Conservation (phyloP, 1,140 invertebrate genomes). For the Acromyrmex heyeri region DNA sequence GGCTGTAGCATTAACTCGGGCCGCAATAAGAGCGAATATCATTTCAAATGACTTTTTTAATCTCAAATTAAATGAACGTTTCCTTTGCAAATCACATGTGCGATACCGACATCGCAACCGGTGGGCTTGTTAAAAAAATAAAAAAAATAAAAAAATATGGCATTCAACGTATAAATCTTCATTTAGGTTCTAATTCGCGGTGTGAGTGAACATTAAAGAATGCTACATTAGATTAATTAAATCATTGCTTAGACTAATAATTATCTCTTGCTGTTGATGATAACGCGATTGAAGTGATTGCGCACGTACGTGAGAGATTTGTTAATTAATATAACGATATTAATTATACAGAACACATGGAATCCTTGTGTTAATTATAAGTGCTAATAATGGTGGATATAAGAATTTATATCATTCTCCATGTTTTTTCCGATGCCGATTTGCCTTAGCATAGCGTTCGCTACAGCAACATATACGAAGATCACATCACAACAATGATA, state of each 20-base stretch:
- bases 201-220: background rate
- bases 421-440: too few species aligned
- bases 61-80: background rate
- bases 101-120: background rate
- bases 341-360: background rate
- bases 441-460: background rate
- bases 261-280: background rate
- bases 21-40: background rate
- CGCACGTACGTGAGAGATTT: background rate
- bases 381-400: background rate
- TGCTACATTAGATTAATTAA: background rate
- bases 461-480: background rate
- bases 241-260: background rate
- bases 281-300: background rate
- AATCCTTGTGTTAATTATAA: slow-evolving; percentile 1
- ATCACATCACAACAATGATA: too few species aligned
- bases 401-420: background rate
- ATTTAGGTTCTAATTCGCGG: background rate
- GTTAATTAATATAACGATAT: background rate
- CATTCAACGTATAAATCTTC: background rate
- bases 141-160: too few species aligned
- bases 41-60: background rate
- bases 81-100: background rate
- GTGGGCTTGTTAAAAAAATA: too few species aligned
- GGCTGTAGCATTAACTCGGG: background rate